Conservation (phyloP, 1,140 invertebrate species). For the Drosophila albomicans region DNA sequence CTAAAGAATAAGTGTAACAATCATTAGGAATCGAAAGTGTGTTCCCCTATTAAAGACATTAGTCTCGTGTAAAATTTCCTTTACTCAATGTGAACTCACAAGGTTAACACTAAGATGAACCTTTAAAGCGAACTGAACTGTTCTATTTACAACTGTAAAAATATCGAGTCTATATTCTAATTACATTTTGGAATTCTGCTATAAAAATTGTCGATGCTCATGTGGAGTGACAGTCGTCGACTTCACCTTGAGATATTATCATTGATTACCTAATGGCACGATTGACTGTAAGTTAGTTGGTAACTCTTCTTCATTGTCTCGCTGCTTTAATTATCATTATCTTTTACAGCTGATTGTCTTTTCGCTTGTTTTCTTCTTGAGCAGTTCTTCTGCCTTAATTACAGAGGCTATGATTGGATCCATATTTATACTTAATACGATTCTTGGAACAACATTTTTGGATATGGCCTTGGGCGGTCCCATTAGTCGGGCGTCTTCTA, state of each 20-base stretch:
- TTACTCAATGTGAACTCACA: background rate
- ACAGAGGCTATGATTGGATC: background rate
- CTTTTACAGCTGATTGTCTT: conserved; percentile 3
- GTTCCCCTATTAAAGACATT: background rate
- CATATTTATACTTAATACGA: background rate
- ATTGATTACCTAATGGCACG: conserved; percentile 9
- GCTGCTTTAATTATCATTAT: background rate
- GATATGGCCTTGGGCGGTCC: background rate
- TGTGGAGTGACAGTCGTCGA: conserved; percentile 13
- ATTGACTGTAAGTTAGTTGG: conserved; percentile 3
- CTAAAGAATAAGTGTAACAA: background rate
- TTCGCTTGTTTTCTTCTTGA: background rate
- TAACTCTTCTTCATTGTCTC: background rate
- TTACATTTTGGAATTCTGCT: conserved; percentile 20
- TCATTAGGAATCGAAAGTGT: background rate
- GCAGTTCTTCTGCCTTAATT: background rate
- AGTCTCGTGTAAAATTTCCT: background rate
- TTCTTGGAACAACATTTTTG: background rate
- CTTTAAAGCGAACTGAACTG: background rate
- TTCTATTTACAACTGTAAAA: conserved; percentile 4
- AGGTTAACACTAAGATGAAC: conserved; percentile 4
- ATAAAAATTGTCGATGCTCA: conserved; percentile 45
- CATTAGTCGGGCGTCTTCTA: background rate
- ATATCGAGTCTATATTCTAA: conserved; percentile 43
- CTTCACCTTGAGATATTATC: conserved; percentile 13